Percentiles rank a stretch among this genome's conserved stretches.
These are phyloP conservation scores for western clawed frog (Xenopus tropicalis) DNA, from an alignment of 2,113 vertebrate genomes.

Conservation along the genomic window UCB_Xtro_10.0 CM004448.2:15451001-15451500, in stretches of 20 bases:
- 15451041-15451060: too few relatives aligned
- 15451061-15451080: too few relatives aligned
- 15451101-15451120: too few relatives aligned
- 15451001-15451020: too few relatives aligned
- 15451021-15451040: too few relatives aligned
- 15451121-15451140: too few relatives aligned
- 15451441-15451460: conserved; percentile 10
- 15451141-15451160: too few relatives aligned
- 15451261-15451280: background rate
- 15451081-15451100: too few relatives aligned
- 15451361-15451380: conserved; percentile 4
- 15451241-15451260: background rate
- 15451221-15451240: background rate
- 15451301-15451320: background rate
- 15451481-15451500: conserved; percentile 9
- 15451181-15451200: background rate
- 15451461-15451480: conserved; percentile 11
- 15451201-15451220: background rate
- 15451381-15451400: conserved; percentile 27
- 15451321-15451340: background rate
- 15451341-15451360: conserved; percentile 1
- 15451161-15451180: too few relatives aligned
- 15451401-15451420: conserved; percentile 18
- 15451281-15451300: background rate
- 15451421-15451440: background rate